phyloP scores from a whole-genome alignment of 2,797 vertebrate genomes.

The Diceros bicornis region DNA sequence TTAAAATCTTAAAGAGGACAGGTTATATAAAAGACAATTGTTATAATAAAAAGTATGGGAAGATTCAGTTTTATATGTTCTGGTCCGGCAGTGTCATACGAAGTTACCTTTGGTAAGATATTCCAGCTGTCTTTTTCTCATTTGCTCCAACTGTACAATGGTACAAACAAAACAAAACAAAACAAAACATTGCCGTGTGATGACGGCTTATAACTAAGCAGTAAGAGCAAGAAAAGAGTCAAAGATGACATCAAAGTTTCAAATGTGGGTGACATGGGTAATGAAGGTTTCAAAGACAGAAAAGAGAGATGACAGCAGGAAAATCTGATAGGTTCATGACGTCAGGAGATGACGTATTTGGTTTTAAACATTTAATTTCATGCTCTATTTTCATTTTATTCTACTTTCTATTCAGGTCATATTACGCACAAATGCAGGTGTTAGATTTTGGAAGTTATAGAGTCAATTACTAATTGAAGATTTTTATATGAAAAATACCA shows the following conservation, averaged over 20 bases:
- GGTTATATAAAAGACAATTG: not conserved
- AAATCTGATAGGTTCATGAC: not conserved
- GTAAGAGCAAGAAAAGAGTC: not conserved
- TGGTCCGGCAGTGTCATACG: not conserved
- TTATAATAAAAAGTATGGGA: not conserved
- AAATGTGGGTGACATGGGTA: not conserved
- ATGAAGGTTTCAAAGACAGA: not conserved
- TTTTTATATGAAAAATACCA: constrained; percentile 10
- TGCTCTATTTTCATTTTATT: not conserved
- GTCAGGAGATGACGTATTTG: rapidly evolving
- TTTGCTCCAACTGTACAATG: not conserved
- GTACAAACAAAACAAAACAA: constrained; percentile 20
- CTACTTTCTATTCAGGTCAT: not conserved
- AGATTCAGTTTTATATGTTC: not conserved
- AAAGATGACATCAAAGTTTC: not conserved
- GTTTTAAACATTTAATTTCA: constrained; percentile 40
- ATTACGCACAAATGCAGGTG: not conserved
- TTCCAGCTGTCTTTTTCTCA: not conserved
- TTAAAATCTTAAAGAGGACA: not conserved
- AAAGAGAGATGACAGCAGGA: not conserved
- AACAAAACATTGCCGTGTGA: not conserved
- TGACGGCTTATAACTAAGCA: not conserved
- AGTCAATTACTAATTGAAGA: not conserved
- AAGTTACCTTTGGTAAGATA: not conserved
- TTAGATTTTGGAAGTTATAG: not conserved